A percentile compares a stretch with the other conserved stretches of the same genome.
phyloP scores from a whole-genome alignment of 2,113 vertebrate species.

The Mormoops blainvillei region DNA sequence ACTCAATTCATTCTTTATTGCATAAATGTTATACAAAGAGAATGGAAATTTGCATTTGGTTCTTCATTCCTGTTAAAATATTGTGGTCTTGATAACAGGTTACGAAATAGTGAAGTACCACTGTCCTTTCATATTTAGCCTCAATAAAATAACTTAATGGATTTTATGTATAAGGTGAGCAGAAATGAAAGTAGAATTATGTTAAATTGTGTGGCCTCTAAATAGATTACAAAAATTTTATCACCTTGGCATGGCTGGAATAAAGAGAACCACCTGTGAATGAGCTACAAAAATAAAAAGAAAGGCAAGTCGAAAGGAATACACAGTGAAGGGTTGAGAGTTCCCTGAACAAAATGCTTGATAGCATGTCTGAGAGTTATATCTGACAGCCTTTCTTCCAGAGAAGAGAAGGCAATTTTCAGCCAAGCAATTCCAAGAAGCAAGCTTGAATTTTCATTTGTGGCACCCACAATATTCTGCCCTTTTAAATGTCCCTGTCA shows the following conservation, averaged over 20 bases:
- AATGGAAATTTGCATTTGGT: conserved; percentile 74
- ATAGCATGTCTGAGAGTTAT: neutral
- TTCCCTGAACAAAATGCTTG: neutral
- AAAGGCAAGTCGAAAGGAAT: neutral
- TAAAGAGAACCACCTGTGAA: neutral
- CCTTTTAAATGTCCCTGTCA: neutral
- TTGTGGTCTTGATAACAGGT: conserved; percentile 62
- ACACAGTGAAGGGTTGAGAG: neutral
- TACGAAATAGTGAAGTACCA: conserved; percentile 58
- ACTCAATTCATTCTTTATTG: conserved; percentile 77
- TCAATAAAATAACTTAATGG: conserved; percentile 69
- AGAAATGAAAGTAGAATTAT: conserved; percentile 52
- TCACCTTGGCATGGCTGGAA: neutral
- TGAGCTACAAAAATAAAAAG: neutral
- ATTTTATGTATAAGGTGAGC: conserved; percentile 53
- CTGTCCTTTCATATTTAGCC: conserved; percentile 62
- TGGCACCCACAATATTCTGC: neutral
- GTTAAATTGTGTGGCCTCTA: neutral
- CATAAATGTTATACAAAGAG: conserved; percentile 78
- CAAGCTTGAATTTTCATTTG: neutral
- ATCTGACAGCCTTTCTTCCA: neutral
- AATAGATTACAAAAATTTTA: conserved; percentile 39
- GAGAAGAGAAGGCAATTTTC: neutral
- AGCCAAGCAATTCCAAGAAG: neutral
- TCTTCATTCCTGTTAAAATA: conserved; percentile 70